Conservation (phyloP, 2,888 invertebrate species). For the Timandra comae region DNA sequence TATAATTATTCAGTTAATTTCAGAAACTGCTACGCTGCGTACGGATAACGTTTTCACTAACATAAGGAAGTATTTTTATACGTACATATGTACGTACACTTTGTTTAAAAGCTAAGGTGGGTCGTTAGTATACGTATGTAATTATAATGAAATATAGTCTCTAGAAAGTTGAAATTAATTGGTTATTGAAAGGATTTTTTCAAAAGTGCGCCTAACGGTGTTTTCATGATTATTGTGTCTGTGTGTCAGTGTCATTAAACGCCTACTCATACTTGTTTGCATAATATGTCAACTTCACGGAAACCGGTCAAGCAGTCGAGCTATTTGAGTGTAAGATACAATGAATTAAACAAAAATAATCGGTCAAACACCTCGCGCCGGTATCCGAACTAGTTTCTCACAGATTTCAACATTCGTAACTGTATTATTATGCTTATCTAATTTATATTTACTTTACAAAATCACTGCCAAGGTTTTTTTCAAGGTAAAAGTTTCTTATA, state of each 20-base stretch:
- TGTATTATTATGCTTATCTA: too few species aligned
- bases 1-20: too few species aligned
- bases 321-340: conserved; percentile 8
- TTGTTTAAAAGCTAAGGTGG: too few species aligned
- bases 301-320: conserved; percentile 22
- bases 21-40: too few species aligned
- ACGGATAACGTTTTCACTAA: too few species aligned
- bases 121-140: too few species aligned
- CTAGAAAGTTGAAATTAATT: too few species aligned
- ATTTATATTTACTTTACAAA: neutral
- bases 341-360: conserved; percentile 25
- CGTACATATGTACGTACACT: too few species aligned
- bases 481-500: too few species aligned
- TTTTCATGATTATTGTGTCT: conserved; percentile 10
- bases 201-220: conserved; percentile 21
- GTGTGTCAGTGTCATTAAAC: conserved; percentile 18
- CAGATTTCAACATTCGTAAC: conserved; percentile 6
- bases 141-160: too few species aligned
- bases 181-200: too few species aligned
- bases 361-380: conserved; percentile 32
- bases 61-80: too few species aligned
- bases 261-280: conserved; percentile 13
- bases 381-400: conserved; percentile 10
- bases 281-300: conserved; percentile 16
- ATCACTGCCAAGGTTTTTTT: conserved; percentile 7